Conservation (phyloP, 1,140 invertebrate genomes). For the Diorhabda sublineata region DNA sequence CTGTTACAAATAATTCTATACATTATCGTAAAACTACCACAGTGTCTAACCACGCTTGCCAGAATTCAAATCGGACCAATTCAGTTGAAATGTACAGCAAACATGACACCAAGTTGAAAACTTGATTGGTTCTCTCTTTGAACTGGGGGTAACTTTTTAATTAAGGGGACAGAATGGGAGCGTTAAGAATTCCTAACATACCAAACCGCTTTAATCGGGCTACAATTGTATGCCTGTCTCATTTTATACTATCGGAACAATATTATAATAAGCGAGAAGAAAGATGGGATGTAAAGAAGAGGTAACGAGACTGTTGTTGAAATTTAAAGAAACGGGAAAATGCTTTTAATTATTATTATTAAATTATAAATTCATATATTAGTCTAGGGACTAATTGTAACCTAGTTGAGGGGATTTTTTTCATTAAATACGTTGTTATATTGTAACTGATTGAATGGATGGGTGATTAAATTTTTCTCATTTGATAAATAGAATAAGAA, state of each 20-base stretch:
- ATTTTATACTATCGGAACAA: not conserved
- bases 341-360: slow-evolving; percentile 45
- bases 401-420: not conserved
- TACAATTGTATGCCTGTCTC: slow-evolving; percentile 27
- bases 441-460: too few species aligned
- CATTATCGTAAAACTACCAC: slow-evolving; percentile 42
- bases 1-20: slow-evolving; percentile 19
- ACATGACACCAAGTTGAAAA: slow-evolving; percentile 14
- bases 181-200: slow-evolving; percentile 46
- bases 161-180: slow-evolving; percentile 45
- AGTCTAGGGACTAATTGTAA: slow-evolving; percentile 1
- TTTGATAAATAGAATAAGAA: too few species aligned
- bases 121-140: slow-evolving; percentile 26
- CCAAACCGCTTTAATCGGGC: slow-evolving; percentile 43
- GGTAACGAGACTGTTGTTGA: slow-evolving; percentile 24
- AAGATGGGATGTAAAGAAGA: slow-evolving; percentile 19
- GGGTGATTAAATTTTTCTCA: too few species aligned
- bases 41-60: slow-evolving; percentile 42
- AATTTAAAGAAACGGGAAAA: slow-evolving; percentile 41
- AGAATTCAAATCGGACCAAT: slow-evolving; percentile 31
- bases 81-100: slow-evolving; percentile 13
- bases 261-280: too few species aligned
- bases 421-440: not conserved
- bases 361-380: slow-evolving; percentile 42
- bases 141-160: slow-evolving; percentile 47